phyloP scores from a whole-genome alignment of 92 coral and sea anemone species.

The Isaurus tuberculatus region DNA sequence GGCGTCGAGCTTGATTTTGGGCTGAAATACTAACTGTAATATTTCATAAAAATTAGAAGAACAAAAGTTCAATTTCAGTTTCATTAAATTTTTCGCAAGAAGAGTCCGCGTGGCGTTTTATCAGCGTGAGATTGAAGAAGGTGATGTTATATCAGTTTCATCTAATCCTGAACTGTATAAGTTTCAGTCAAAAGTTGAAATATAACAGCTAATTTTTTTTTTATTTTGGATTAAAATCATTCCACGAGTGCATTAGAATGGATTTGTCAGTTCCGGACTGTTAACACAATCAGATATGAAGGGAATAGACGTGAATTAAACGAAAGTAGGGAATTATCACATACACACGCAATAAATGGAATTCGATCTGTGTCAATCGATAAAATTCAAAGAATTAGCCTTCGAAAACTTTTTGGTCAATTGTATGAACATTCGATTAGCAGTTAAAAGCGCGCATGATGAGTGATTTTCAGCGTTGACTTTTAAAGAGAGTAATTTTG shows the following conservation, averaged over 20 bases:
- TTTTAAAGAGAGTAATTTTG: background rate
- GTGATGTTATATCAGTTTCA: background rate
- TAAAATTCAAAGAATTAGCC: conserved; percentile 24
- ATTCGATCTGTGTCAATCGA: conserved; percentile 26
- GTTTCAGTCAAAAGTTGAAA: conserved; percentile 2
- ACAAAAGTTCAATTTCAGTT: no score
- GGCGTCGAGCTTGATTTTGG: no score
- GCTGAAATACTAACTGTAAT: no score
- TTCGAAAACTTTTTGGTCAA: background rate
- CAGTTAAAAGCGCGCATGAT: background rate
- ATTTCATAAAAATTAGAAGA: no score
- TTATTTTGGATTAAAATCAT: conserved; percentile 2
- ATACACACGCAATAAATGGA: background rate
- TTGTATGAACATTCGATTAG: background rate
- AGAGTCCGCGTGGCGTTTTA: no score
- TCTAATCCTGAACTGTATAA: conserved; percentile 12
- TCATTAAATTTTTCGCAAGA: no score
- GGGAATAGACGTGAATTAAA: background rate
- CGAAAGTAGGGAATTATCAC: background rate
- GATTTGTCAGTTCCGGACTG: background rate
- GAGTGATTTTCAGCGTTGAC: conserved; percentile 4
- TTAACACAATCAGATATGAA: background rate
- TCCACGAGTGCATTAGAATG: background rate
- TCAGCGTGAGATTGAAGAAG: no score
- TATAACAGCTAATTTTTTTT: conserved; percentile 18